Base-by-base conservation (phyloP, 2,888 invertebrate species). In the Nebria brevicollis region DNA sequence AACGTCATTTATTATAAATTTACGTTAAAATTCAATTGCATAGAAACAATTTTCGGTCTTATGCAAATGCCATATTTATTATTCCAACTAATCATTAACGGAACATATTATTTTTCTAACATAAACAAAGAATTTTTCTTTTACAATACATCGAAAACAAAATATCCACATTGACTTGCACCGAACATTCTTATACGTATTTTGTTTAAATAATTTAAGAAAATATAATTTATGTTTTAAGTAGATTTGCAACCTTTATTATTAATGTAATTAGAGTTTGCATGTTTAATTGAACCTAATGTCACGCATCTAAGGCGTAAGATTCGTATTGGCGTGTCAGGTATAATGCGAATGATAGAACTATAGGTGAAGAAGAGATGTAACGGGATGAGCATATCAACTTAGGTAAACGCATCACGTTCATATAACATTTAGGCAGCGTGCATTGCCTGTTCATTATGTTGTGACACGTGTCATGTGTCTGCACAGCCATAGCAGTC, bases 401-500 rank as follows among this genome's bases (percentile, higher is more conserved):
- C 66, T 65, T 64, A 6, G 7, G 65, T 34, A 66, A 15, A 43
- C 65, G 65, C 25, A 65, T 75, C 75, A 75, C 75, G 75, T 66
- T 20, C 75, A 4, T 66, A 65, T 66, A 70, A 70, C 70, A 75
- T 75, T 75, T 75, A 75, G 75, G 65, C 75, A 75, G 13, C 75
- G 34, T 75, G 75, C 66, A 75, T 75, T 75, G 75, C 66, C 75
- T 75, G 75, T 75, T 65, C 66, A 75, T 75, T 75, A 66, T 41
- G 75, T 15, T 41, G 65, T 75, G 75, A 75, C 75, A 75, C 75
- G 75, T 75, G 75, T 75, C 66, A 13, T 64, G 34, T 25, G 75
- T 75, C 75, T 65, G 11, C 70, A 70, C 7, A 54, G 54, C 54
- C 54, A 54, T 54, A 54, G 54, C 54, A 54, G 54, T 54, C 54